Conservation (phyloP, 1,140 invertebrate species). For the Alviniconcha marisindica region DNA sequence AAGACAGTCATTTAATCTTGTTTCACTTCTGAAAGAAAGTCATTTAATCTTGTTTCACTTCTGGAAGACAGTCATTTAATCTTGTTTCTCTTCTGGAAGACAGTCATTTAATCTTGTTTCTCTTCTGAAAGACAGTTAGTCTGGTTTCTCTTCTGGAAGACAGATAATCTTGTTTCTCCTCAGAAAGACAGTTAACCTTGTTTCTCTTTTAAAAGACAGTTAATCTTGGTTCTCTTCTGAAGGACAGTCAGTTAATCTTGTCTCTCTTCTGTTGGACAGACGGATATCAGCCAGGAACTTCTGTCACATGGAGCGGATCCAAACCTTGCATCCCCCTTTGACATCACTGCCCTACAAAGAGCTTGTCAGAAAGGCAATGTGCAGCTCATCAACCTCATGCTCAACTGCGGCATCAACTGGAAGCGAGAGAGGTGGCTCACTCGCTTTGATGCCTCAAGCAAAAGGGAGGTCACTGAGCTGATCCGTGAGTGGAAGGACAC, state of each 20-base stretch:
- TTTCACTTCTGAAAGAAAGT: too few species aligned
- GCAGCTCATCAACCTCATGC: conserved; percentile 31
- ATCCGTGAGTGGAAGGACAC: conserved; percentile 14
- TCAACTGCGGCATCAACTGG: conserved; percentile 42
- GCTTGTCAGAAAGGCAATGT: conserved; percentile 36
- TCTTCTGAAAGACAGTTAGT: too few species aligned
- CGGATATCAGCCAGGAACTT: conserved; percentile 75
- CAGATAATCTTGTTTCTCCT: too few species aligned
- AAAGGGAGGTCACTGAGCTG: conserved; percentile 13
- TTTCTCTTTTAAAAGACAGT: too few species aligned
- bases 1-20: background rate
- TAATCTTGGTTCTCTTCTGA: too few species aligned
- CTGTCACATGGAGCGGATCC: conserved; percentile 77
- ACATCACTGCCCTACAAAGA: conserved; percentile 45
- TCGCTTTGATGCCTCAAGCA: background rate
- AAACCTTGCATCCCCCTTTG: conserved; percentile 45
- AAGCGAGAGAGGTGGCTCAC: conserved; percentile 44
- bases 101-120: too few species aligned
- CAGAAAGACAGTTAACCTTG: too few species aligned
- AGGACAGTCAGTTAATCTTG: background rate
- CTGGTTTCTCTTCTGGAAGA: too few species aligned
- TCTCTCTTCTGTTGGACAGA: conserved; percentile 2
- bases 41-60: too few species aligned
- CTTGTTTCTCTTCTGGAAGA: too few species aligned
- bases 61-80: too few species aligned